Evolutionary conservation across 2,888 invertebrate species (phyloP), one percentile per base, ranked within the genome.

Genomic region (Yponomeuta cagnagella): DNA sequence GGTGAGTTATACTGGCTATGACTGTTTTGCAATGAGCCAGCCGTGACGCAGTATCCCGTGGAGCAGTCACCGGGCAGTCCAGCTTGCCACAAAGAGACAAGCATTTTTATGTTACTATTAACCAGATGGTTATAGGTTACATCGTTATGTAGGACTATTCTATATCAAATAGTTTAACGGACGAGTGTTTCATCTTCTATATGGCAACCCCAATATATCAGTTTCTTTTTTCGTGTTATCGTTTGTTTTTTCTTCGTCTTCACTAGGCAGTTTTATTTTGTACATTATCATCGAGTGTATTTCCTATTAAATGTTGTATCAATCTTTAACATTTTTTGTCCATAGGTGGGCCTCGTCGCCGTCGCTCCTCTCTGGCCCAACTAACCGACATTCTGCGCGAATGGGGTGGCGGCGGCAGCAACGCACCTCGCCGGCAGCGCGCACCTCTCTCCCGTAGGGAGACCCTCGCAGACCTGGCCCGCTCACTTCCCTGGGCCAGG

Each of bases 351-450:
- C 94, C 95, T 71, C 94, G 96, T 9, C 94, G 97, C 5, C 94
- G 97, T 30, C 95, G 97, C 71, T 97, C 97, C 74, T 97, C 97
- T 2, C 88, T 98, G 73, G 97, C 98, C 23, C 97, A 97, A 85
- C 93, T 97, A 73, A 97, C 97, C 73, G 98, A 98, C 85, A 96
- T 98, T 72, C 86, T 98, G 68, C 94, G 97, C 71, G 97, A 97
- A 92, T 97, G 97, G 97, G 95, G 97, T 74, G 94, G 95, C 5
- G 95, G 95, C 72, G 93, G 94, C 73, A 93, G 86, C 75, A 74
- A 71, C 87, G 79, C 84, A n/a, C 89, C 89, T 1, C 84, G 91
- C 4, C 92, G 94, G 52, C 93, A 93, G 74, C 89, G 94, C 70
- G 94, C 95, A 6, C 95, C 95, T n/a, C 90, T 97, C 33, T 96